Percentiles rank a stretch among this genome's conserved stretches.
phyloP scores from a whole-genome alignment of 2,113 vertebrate species.

The Microtus ochrogaster region DNA sequence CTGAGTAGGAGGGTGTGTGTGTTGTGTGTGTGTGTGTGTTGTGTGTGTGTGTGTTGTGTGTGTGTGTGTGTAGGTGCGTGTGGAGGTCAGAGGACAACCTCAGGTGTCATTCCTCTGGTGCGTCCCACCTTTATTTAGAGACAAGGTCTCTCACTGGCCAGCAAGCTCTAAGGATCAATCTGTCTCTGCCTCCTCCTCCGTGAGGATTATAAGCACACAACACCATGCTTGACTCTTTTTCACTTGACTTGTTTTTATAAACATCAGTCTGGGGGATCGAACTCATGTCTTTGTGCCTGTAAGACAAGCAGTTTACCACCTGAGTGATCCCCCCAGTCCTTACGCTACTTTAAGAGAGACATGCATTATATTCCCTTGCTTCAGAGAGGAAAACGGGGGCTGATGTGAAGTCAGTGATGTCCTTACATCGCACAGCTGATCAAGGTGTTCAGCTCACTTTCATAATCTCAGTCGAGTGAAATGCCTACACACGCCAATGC shows the following conservation, averaged over 20 bases:
- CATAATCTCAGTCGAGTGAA: neutral
- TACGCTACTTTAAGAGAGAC: slow-evolving; percentile 19
- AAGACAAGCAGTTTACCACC: neutral
- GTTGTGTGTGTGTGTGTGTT: neutral
- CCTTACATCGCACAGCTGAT: neutral
- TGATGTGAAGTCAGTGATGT: neutral
- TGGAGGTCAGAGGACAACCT: neutral
- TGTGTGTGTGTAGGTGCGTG: neutral
- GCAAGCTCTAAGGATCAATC: neutral
- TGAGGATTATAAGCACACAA: neutral
- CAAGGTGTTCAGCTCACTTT: neutral
- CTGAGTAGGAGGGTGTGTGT: neutral
- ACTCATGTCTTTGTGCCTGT: neutral
- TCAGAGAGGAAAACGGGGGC: neutral
- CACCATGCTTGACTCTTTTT: too few relatives aligned
- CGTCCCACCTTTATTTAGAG: neutral
- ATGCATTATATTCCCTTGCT: neutral
- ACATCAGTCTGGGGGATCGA: neutral
- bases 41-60: neutral
- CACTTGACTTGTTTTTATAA: neutral
- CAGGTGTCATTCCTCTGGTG: neutral
- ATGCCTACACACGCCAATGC: neutral
- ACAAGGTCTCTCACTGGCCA: neutral
- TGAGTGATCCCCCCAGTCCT: neutral
- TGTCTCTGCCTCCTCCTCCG: neutral